These are phyloP conservation scores for Holacanthus passer DNA, from an alignment of 2,113 vertebrate species.

Conservation along the genomic window DNA sequence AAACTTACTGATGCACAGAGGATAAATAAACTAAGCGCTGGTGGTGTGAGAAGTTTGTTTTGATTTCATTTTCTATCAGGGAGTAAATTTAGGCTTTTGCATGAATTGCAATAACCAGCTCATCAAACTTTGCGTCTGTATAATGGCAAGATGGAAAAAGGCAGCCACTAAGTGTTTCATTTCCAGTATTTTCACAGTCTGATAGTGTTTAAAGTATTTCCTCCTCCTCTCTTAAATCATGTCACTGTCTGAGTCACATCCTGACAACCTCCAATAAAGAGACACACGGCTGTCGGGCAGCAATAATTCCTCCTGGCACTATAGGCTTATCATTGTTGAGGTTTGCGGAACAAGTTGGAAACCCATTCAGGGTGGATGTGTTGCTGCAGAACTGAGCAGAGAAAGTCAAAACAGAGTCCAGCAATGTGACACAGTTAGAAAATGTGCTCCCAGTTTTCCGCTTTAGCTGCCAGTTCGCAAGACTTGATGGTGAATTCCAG, in stretches of 20 bases:
- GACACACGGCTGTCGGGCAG: not conserved
- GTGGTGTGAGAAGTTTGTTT: not conserved
- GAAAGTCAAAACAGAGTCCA: slow-evolving; percentile 14
- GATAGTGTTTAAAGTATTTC: slow-evolving; percentile 13
- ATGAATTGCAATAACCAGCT: not conserved
- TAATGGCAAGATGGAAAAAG: not conserved
- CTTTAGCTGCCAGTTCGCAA: slow-evolving; percentile 41
- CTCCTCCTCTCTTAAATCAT: slow-evolving; percentile 30
- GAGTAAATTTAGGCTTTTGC: not conserved
- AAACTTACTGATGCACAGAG: not conserved
- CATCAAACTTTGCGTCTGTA: not conserved
- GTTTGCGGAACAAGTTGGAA: not conserved
- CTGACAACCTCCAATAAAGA: slow-evolving; percentile 34
- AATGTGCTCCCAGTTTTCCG: slow-evolving; percentile 43
- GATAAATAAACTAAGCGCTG: not conserved
- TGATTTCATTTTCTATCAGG: not conserved
- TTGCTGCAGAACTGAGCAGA: slow-evolving; percentile 17
- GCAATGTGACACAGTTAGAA: slow-evolving; percentile 25
- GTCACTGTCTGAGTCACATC: slow-evolving; percentile 25
- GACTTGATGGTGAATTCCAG: slow-evolving; percentile 40
- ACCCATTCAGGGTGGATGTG: not conserved
- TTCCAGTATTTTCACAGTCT: slow-evolving; percentile 34
- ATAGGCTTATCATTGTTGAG: slow-evolving; percentile 12
- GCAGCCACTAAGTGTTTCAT: not conserved
- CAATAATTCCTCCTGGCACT: slow-evolving; percentile 17